These are phyloP conservation scores for Tinea pellionella DNA, from an alignment of 2,888 invertebrate genomes.

Conservation along the genomic window DNA sequence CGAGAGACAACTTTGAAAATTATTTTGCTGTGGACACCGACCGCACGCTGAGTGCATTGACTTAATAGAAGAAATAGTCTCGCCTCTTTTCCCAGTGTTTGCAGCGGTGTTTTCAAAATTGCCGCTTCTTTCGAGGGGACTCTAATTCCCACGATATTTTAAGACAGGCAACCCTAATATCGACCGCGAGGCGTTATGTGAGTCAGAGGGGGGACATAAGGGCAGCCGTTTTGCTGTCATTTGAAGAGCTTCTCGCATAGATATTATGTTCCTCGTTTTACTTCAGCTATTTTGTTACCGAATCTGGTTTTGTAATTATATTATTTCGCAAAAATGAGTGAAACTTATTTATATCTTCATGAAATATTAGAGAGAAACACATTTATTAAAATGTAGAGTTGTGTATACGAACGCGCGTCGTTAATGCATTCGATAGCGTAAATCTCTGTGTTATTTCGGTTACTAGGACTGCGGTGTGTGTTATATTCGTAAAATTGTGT, in stretches of 20 bases:
- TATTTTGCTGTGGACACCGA: no score
- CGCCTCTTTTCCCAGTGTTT: no score
- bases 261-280: conserved; percentile 29
- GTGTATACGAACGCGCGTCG: neutral
- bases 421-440: neutral
- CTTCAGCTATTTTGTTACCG: neutral
- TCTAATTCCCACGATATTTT: no score
- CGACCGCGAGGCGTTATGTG: conserved; percentile 39
- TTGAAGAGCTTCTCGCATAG: conserved; percentile 37
- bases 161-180: conserved; percentile 41
- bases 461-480: neutral
- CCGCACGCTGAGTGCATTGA: no score
- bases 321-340: neutral
- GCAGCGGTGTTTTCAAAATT: no score
- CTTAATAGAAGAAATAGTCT: no score
- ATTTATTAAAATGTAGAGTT: neutral
- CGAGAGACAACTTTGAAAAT: no score
- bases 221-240: conserved; percentile 24
- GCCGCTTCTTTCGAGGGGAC: no score
- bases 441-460: neutral
- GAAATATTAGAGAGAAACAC: no score
- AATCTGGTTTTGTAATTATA: neutral
- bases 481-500: neutral
- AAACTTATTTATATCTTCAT: no score
- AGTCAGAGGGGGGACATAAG: conserved; percentile 33